Percentiles rank a stretch among this genome's conserved stretches.
phyloP scores from a whole-genome alignment of 2,888 invertebrate genomes.

The Amblyjoppa fuscipennis region DNA sequence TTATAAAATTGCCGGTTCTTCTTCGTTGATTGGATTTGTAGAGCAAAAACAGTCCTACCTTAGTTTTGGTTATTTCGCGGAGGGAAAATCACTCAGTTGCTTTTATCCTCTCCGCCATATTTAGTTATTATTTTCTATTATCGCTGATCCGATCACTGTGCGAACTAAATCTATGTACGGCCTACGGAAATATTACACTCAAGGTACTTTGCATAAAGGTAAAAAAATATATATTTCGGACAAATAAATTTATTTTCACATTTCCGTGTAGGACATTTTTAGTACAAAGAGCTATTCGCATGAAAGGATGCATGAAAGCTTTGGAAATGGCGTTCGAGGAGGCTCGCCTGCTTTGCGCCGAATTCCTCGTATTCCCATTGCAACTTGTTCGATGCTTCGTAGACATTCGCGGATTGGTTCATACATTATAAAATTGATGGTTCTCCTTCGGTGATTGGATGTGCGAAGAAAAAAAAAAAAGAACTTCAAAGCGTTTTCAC shows the following conservation, averaged over 20 bases:
- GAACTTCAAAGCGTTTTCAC: slow-evolving; percentile 48
- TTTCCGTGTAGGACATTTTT: too few relatives aligned
- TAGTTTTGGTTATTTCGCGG: slow-evolving; percentile 9
- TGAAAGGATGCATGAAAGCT: neutral
- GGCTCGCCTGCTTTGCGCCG: neutral
- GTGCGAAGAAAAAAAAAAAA: neutral
- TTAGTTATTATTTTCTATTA: too few relatives aligned
- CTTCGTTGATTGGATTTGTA: slow-evolving; percentile 5
- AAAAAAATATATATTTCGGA: too few relatives aligned
- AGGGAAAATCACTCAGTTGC: slow-evolving; percentile 29
- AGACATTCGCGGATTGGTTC: neutral
- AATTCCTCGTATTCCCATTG: neutral
- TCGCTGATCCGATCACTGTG: too few relatives aligned
- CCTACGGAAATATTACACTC: too few relatives aligned
- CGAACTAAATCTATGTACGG: too few relatives aligned
- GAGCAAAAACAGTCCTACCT: slow-evolving; percentile 14
- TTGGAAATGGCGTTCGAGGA: neutral
- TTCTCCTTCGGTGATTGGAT: slow-evolving; percentile 30
- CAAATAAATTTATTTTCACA: too few relatives aligned
- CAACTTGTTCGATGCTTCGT: neutral
- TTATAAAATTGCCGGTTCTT: slow-evolving; percentile 28
- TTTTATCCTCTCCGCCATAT: too few relatives aligned
- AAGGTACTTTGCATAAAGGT: too few relatives aligned
- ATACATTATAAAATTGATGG: slow-evolving; percentile 27
- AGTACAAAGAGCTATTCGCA: too few relatives aligned